Percentiles rank a stretch among this genome's conserved stretches.
Evolutionary conservation across 2,113 vertebrate species (phyloP).

Genomic region (Prinia subflava): DNA sequence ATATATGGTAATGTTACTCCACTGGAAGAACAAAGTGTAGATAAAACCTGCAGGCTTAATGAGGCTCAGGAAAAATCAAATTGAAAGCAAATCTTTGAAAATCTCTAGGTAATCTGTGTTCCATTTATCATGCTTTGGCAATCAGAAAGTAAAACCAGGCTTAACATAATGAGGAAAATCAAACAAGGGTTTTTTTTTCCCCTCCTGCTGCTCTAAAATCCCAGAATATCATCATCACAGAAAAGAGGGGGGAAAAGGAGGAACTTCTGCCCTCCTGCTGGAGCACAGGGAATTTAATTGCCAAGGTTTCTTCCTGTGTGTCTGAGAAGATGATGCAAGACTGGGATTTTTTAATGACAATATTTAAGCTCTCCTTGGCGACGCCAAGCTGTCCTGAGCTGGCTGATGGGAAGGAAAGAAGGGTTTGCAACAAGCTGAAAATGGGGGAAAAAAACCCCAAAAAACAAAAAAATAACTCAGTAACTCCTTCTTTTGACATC

Average conservation of each 20-base stretch:
- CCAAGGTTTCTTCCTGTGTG: background rate
- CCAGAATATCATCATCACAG: background rate
- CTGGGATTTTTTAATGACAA: background rate
- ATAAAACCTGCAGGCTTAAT: constrained; percentile 2
- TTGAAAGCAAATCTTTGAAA: constrained; percentile 30
- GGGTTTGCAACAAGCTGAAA: background rate
- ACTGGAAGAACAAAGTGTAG: background rate
- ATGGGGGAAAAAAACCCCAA: background rate
- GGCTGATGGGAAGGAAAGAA: background rate
- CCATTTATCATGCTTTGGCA: constrained; percentile 7
- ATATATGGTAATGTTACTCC: background rate
- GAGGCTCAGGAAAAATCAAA: constrained; percentile 9
- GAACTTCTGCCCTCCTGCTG: background rate
- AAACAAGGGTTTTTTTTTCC: background rate
- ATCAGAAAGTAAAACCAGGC: constrained; percentile 7
- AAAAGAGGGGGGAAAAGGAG: background rate
- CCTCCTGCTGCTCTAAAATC: background rate
- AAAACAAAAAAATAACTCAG: no score
- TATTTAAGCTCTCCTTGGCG: background rate
- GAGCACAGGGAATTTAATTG: background rate
- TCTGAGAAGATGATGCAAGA: background rate
- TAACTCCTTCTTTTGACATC: background rate
- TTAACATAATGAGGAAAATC: constrained; percentile 5
- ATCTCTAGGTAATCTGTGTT: constrained; percentile 3
- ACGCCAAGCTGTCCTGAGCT: background rate